Conservation (phyloP, 2,113 vertebrate species). For the Podocnemis expansa region DNA sequence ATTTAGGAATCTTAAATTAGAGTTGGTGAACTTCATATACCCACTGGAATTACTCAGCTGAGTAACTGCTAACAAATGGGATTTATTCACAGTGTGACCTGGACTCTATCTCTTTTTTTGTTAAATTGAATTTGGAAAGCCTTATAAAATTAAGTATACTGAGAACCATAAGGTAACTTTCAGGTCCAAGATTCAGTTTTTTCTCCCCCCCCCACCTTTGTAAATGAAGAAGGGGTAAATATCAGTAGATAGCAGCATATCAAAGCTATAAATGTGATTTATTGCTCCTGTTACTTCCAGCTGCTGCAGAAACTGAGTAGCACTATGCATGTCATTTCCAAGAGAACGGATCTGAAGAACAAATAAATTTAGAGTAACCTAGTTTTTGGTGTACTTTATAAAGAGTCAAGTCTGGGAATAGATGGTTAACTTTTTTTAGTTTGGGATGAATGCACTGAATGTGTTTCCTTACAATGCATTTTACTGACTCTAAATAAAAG, state of each 20-base stretch:
- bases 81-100: neutral
- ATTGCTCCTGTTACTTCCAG: neutral
- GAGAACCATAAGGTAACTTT: neutral
- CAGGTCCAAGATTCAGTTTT: neutral
- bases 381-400: neutral
- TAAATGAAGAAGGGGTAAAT: neutral
- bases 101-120: neutral
- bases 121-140: neutral
- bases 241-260: neutral
- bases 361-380: neutral
- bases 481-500: neutral
- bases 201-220: neutral
- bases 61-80: neutral
- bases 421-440: neutral
- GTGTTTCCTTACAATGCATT: neutral
- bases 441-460: neutral
- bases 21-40: neutral
- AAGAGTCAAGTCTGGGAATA: neutral
- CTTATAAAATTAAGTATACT: neutral
- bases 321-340: fast-evolving
- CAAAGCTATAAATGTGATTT: neutral
- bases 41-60: neutral
- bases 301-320: neutral
- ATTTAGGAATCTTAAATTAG: neutral
- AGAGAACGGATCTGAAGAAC: neutral